These are phyloP conservation scores for Acanthosepion lycidas DNA, from an alignment of 2,888 invertebrate genomes.

Conservation along the genomic window DNA sequence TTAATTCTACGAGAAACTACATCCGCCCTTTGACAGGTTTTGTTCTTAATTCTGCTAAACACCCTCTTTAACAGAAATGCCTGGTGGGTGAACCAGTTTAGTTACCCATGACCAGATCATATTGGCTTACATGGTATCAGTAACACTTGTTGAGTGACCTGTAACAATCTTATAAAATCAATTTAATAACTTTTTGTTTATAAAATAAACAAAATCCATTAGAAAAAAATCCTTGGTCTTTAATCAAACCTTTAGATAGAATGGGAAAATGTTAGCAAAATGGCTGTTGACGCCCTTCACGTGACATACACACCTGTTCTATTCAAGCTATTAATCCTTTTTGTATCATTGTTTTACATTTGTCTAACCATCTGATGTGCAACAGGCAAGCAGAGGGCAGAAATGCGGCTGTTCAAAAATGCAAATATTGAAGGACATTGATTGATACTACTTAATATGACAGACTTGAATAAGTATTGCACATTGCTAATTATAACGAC, in stretches of 20 bases:
- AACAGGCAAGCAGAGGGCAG: not conserved
- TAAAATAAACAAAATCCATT: too few species aligned
- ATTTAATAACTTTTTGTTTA: too few species aligned
- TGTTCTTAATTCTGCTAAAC: too few species aligned
- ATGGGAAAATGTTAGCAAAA: not conserved
- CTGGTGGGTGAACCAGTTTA: too few species aligned
- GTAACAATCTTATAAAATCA: not conserved
- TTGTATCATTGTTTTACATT: constrained; percentile 34
- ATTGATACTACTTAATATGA: not conserved
- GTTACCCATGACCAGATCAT: too few species aligned
- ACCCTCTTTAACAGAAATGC: too few species aligned
- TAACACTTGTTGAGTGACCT: too few species aligned
- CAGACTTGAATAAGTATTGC: constrained; percentile 33
- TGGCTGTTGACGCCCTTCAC: constrained; percentile 36
- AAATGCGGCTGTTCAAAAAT: not conserved
- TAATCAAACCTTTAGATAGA: too few species aligned
- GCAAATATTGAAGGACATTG: not conserved
- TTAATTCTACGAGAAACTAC: too few species aligned
- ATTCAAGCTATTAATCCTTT: constrained; percentile 46
- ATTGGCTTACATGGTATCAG: too few species aligned
- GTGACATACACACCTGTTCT: constrained; percentile 47
- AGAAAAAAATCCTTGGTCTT: too few species aligned
- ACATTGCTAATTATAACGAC: not conserved
- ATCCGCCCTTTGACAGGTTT: too few species aligned
- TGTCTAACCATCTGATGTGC: constrained; percentile 24